Conservation (phyloP, 2,888 invertebrate genomes). For the Tenthredo scrophulariae region DNA sequence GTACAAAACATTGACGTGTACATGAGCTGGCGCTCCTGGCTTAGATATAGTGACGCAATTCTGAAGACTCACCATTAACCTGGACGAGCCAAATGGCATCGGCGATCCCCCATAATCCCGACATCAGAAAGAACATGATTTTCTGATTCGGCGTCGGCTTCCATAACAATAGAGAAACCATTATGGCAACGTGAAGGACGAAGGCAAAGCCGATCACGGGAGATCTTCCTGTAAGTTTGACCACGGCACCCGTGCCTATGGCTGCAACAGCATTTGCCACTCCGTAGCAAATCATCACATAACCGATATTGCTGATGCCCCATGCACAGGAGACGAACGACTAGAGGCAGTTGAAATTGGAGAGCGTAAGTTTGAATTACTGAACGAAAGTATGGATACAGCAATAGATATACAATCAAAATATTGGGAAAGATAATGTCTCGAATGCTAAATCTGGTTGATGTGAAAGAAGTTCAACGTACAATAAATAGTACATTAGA, state of each 20-base stretch:
- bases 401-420: background rate
- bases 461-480: background rate
- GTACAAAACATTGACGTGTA: too few relatives aligned
- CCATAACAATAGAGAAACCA: constrained; percentile 87
- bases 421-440: background rate
- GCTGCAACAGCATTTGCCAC: constrained; percentile 93
- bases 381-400: background rate
- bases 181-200: constrained; percentile 84
- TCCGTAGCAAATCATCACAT: constrained; percentile 96
- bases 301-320: constrained; percentile 95
- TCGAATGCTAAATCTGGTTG: background rate
- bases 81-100: constrained; percentile 96
- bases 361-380: background rate
- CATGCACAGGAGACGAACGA: constrained; percentile 92
- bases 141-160: constrained; percentile 85
- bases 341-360: constrained; percentile 77
- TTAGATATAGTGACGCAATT: background rate
- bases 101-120: constrained; percentile 92
- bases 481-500: background rate
- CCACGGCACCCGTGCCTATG: constrained; percentile 88
- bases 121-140: constrained; percentile 87
- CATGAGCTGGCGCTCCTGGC: too few relatives aligned
- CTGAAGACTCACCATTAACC: constrained; percentile 85
- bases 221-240: constrained; percentile 89
- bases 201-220: constrained; percentile 89